Conservation (phyloP, 2,888 invertebrate genomes). For the Halictus ligatus region DNA sequence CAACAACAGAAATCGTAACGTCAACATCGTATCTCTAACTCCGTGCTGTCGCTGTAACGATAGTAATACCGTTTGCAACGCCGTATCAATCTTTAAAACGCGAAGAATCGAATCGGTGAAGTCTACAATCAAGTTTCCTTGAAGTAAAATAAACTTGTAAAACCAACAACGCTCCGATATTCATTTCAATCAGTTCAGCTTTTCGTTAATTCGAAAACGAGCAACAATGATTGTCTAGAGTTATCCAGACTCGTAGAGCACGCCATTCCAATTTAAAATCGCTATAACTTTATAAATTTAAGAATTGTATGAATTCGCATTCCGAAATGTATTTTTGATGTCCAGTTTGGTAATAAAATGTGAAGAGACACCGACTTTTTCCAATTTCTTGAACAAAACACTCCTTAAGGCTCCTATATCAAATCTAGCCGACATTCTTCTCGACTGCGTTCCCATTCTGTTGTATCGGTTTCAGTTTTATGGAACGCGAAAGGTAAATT, state of each 20-base stretch:
- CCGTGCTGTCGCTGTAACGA: too few relatives aligned
- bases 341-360: background rate
- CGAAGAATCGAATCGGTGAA: too few relatives aligned
- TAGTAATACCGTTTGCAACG: too few relatives aligned
- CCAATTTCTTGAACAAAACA: background rate
- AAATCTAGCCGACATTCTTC: constrained; percentile 21
- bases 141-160: too few relatives aligned
- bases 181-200: too few relatives aligned
- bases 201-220: too few relatives aligned
- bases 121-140: too few relatives aligned
- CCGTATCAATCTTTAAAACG: too few relatives aligned
- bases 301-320: background rate
- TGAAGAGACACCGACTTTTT: background rate
- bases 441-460: background rate
- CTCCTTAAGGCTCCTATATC: constrained; percentile 30
- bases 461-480: background rate
- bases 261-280: background rate
- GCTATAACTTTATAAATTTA: background rate
- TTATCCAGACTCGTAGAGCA: background rate
- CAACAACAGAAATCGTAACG: too few relatives aligned
- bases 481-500: background rate
- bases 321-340: background rate
- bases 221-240: too few relatives aligned
- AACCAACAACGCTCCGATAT: too few relatives aligned
- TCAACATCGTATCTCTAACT: too few relatives aligned